Evolutionary conservation across 2,888 invertebrate species (phyloP).

Genomic region (Flexamia atlantica): DNA sequence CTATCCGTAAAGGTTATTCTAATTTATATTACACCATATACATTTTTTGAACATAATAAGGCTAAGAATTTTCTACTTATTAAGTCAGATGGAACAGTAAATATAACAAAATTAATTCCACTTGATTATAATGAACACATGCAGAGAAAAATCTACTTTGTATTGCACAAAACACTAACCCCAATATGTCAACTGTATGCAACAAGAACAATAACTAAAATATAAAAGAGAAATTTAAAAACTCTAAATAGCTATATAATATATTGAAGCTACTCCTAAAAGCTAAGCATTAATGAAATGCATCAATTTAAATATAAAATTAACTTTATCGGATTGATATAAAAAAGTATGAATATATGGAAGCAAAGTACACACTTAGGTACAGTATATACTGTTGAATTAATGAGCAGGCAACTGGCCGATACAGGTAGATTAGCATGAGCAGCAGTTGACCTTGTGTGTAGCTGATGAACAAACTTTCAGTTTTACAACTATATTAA

Average conservation of each 20-base stretch:
- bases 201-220: conserved; percentile 13
- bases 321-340: background rate
- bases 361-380: background rate
- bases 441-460: background rate
- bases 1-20: too few species aligned
- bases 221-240: conserved; percentile 12
- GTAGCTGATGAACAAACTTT: background rate
- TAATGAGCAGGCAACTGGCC: background rate
- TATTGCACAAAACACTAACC: conserved; percentile 38
- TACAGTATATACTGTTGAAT: conserved; percentile 6
- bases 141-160: conserved; percentile 32
- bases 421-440: background rate
- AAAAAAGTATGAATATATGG: background rate
- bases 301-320: conserved; percentile 8
- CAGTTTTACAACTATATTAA: background rate
- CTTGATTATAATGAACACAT: conserved; percentile 20
- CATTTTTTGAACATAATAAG: background rate
- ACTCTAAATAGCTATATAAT: conserved; percentile 33
- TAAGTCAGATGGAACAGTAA: background rate
- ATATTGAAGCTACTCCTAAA: conserved; percentile 25
- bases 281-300: conserved; percentile 26
- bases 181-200: conserved; percentile 20
- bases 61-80: background rate
- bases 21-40: too few species aligned
- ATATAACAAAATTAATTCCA: background rate